Conservation (phyloP, 2,113 vertebrate genomes). For the Camelus dromedarius region DNA sequence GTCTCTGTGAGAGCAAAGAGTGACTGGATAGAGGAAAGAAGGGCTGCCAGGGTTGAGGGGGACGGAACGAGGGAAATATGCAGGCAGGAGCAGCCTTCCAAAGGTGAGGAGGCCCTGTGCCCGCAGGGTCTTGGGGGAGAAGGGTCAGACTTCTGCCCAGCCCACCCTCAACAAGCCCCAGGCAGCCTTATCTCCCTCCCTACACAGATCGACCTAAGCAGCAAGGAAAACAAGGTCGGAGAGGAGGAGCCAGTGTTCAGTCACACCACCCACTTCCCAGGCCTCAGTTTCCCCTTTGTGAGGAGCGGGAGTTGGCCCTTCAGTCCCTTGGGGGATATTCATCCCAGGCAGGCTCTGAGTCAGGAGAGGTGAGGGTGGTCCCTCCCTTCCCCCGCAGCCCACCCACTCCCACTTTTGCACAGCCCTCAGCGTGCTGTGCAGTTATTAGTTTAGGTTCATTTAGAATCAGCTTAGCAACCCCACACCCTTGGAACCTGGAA, state of each 20-base stretch:
- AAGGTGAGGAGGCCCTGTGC: not conserved
- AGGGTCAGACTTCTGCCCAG: not conserved
- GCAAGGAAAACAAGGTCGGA: not conserved
- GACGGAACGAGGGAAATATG: not conserved
- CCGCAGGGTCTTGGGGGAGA: not conserved
- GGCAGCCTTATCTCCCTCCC: not conserved
- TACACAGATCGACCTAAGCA: not conserved
- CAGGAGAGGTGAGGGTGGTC: not conserved
- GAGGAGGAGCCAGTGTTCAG: not conserved
- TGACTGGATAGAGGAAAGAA: not conserved
- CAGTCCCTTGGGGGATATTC: not conserved
- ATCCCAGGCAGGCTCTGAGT: not conserved
- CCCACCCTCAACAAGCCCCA: not conserved
- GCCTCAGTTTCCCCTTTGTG: conserved; percentile 30
- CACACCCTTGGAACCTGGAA: conserved; percentile 78
- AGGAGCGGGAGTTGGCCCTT: not conserved
- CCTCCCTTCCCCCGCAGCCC: not conserved
- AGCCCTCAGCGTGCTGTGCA: not conserved
- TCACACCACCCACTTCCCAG: not conserved
- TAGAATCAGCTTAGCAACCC: conserved; percentile 75
- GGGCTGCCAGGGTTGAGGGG: not conserved
- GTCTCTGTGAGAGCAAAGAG: not conserved
- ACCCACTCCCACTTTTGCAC: accelerated
- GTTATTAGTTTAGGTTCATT: conserved; percentile 80
- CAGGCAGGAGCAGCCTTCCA: not conserved